Evolutionary conservation across 2,797 vertebrate genomes (phyloP).

Genomic region (Pempheris klunzingeri): DNA sequence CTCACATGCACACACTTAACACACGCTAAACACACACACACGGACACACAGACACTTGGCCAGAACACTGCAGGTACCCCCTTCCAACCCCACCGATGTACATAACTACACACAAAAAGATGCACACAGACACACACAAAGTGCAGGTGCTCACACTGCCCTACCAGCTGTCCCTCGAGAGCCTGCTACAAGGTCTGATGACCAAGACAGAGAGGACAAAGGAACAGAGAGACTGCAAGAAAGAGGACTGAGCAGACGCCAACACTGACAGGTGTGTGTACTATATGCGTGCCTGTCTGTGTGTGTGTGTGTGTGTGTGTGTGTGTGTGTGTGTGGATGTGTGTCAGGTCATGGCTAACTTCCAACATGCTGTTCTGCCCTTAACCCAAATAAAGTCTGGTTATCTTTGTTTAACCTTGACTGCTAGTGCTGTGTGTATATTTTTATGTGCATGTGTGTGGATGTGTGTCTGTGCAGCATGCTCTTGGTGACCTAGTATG

Average conservation of each 20-base stretch:
- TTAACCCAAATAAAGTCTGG: conserved; percentile 79
- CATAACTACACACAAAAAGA: conserved; percentile 45
- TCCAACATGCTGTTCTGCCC: conserved; percentile 69
- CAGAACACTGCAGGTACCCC: conserved; percentile 44
- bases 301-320: conserved; percentile 46
- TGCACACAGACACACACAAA: conserved; percentile 44
- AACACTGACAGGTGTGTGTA: conserved; percentile 62
- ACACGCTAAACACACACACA: conserved; percentile 37
- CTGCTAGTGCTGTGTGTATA: conserved; percentile 41
- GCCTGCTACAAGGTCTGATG: conserved; percentile 60
- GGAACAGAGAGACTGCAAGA: conserved; percentile 50
- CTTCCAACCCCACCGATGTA: conserved; percentile 48
- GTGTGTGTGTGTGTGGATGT: conserved; percentile 35
- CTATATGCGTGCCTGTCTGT: conserved; percentile 17
- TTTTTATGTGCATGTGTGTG: conserved; percentile 17
- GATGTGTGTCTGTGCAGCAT: conserved; percentile 29
- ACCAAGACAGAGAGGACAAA: conserved; percentile 75
- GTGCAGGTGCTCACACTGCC: conserved; percentile 70
- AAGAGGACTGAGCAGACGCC: conserved; percentile 54
- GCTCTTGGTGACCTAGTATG: conserved; percentile 9
- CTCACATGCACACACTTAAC: conserved; percentile 46
- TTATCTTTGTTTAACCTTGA: conserved; percentile 79
- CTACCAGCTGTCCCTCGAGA: conserved; percentile 74
- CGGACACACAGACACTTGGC: conserved; percentile 45
- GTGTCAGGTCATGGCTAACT: conserved; percentile 55